Base-by-base conservation (phyloP, 2,797 vertebrate species). In the Stomatorhinus walkeri region DNA sequence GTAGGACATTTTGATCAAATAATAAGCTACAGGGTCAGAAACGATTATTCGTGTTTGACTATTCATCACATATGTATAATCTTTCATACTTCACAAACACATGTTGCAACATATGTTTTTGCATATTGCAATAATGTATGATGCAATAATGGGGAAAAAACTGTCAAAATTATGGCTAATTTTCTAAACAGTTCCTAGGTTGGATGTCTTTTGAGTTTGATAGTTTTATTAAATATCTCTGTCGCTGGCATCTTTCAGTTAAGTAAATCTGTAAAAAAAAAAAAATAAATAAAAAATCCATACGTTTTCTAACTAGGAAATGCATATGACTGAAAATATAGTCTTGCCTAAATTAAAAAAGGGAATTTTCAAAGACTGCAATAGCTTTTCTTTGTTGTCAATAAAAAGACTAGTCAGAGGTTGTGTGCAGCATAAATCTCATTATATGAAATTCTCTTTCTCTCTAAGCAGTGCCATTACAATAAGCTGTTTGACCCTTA, bases 401-500 rank as follows among this genome's bases (percentile, higher is more conserved):
- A 48, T 64, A 46, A 87, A 87, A 22, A 64, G 36, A 24, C 4
- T 9, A 14, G 14, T 46, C 36, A 64, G 54, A 56, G 24, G 40
- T 56, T 54, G 46, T 49, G 40, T 49, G 24, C 84, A 88, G 85
- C 91, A 64, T 87, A 90, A 89, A 91, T 92, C 90, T 79, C 83
- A 90, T 92, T 90, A 89, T 59, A 87, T 89, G 87, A 89, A 87
- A 64, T 84, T 87, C 28, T 19, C 4, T 86, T 90, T 89, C 64
- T 90, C 49, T 85, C 54, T 87, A 90, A 89, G 87, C 79, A 89
- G 72, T 79, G 85, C 28, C 56, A 61, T 61, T 89, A 90, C 64
- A 91, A 90, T 89, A 88, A 85, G 40, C 24, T 90, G 36, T 72
- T 36, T 90, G 90, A 90, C 91, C 88, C 90, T 89, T 89, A 89